Conservation (phyloP, 1,140 invertebrate species). For the Tetraneura akinire region DNA sequence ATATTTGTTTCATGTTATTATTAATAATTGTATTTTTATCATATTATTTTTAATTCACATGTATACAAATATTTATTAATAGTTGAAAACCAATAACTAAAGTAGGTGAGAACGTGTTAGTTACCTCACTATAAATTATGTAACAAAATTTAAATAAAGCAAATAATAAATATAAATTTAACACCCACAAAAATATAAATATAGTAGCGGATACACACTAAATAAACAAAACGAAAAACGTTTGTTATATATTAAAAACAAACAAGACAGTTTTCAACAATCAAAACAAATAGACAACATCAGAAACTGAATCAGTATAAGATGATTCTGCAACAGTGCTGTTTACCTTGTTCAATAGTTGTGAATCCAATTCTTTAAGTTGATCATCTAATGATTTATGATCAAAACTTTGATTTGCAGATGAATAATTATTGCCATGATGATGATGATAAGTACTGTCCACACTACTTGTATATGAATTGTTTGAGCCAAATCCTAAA, state of each 20-base stretch:
- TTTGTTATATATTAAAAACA: slow-evolving; percentile 36
- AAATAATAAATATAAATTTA: neutral
- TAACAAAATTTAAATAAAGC: no score
- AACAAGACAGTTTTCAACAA: slow-evolving; percentile 33
- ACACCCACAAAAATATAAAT: slow-evolving; percentile 18
- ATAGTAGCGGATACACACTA: slow-evolving; percentile 11
- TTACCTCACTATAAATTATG: neutral
- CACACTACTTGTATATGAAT: slow-evolving; percentile 64
- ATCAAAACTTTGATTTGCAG: slow-evolving; percentile 69
- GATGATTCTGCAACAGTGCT: slow-evolving; percentile 44
- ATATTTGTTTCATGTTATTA: neutral
- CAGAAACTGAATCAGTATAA: slow-evolving; percentile 48
- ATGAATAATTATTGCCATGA: slow-evolving; percentile 56
- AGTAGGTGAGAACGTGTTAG: slow-evolving; percentile 47
- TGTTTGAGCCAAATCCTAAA: slow-evolving; percentile 65
- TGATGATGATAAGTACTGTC: slow-evolving; percentile 58
- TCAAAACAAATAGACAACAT: slow-evolving; percentile 50
- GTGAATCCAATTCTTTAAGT: slow-evolving; percentile 77
- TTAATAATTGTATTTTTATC: no score
- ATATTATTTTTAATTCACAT: neutral
- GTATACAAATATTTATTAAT: neutral
- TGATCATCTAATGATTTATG: slow-evolving; percentile 78
- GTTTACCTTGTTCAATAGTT: slow-evolving; percentile 71
- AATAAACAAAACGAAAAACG: slow-evolving; percentile 41
- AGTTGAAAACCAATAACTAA: neutral